Evolutionary conservation across 2,113 vertebrate genomes (phyloP).

Genomic region (Pterocles gutturalis): DNA sequence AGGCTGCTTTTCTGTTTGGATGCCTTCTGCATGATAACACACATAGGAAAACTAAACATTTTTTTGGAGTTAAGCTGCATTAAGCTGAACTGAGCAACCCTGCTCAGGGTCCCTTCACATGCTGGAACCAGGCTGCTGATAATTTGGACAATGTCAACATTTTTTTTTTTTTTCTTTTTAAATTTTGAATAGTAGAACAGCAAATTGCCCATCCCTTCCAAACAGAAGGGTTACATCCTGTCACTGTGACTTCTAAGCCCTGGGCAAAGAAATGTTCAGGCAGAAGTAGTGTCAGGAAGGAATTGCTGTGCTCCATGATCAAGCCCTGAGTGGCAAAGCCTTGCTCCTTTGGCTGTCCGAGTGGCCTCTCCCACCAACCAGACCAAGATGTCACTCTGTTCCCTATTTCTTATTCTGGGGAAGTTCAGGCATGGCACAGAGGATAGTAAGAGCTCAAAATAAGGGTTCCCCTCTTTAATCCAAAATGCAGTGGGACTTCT

Average conservation of each 20-base stretch:
- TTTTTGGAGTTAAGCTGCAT: neutral
- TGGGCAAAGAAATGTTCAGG: neutral
- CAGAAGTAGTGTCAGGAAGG: neutral
- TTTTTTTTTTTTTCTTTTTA: neutral
- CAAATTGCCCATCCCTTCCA: neutral
- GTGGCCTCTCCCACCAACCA: neutral
- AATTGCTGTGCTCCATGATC: neutral
- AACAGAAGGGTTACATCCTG: neutral
- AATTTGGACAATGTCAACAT: neutral
- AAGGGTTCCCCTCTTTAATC: neutral
- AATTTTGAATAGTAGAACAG: neutral
- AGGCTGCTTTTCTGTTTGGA: neutral
- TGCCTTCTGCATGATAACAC: neutral
- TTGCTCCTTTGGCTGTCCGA: neutral
- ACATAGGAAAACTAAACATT: neutral
- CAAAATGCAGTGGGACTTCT: neutral
- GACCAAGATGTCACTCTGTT: neutral
- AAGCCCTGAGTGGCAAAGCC: neutral
- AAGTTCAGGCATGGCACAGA: neutral
- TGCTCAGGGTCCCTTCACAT: fast-evolving
- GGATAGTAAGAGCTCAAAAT: neutral
- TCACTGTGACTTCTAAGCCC: neutral
- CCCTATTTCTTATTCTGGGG: neutral
- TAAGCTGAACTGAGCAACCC: neutral
- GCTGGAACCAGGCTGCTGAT: neutral